phyloP scores from a whole-genome alignment of 2,797 vertebrate species.

The Lepidocolaptes lacrymiger region DNA sequence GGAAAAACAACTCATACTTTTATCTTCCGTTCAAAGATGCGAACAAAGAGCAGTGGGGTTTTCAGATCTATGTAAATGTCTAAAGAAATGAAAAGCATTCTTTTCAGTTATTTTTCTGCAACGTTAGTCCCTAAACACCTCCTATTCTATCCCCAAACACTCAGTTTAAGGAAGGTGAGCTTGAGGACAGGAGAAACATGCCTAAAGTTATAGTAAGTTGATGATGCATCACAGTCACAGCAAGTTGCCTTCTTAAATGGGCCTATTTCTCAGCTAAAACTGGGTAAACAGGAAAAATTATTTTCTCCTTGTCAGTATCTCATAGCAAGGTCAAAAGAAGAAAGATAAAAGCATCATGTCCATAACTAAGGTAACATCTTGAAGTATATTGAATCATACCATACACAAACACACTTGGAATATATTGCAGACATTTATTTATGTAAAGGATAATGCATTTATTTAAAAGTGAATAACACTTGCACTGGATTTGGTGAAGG shows the following conservation, averaged over 20 bases:
- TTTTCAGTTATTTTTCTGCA: not conserved
- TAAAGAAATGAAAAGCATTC: not conserved
- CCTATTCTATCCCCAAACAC: not conserved
- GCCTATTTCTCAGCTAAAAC: constrained; percentile 8
- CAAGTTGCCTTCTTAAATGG: not conserved
- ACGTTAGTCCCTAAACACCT: not conserved
- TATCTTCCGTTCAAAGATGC: not conserved
- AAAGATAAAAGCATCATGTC: not conserved
- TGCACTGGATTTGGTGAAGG: not conserved
- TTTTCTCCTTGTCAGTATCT: not conserved
- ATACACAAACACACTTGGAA: not conserved
- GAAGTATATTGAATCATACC: not conserved
- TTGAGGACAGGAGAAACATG: not conserved
- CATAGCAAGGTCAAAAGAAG: not conserved
- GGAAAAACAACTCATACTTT: not conserved
- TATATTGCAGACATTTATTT: not conserved
- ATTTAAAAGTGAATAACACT: not conserved
- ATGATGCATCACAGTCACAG: not conserved
- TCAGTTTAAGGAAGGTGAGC: not conserved
- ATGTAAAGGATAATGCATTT: not conserved
- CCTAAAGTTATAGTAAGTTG: not conserved
- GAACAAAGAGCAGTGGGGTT: not conserved
- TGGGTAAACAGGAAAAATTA: not conserved
- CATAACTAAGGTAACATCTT: not conserved
- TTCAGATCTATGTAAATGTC: not conserved